A percentile compares a stretch with the other conserved stretches of the same genome.
Evolutionary conservation across 2,113 vertebrate genomes (phyloP).

Genomic region (Cynoglossus semilaevis): DNA sequence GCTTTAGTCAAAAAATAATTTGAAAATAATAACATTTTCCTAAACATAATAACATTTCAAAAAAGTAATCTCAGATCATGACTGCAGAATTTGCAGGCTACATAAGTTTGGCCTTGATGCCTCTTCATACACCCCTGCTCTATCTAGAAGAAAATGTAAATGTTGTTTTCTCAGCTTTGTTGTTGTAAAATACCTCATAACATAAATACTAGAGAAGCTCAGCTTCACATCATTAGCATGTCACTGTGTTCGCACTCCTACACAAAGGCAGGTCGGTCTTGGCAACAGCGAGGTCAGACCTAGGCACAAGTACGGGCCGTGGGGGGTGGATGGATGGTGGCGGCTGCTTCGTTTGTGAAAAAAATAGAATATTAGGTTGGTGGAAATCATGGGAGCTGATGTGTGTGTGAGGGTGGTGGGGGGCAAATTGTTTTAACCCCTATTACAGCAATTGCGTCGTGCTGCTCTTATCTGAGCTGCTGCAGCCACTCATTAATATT

Average conservation of each 20-base stretch:
- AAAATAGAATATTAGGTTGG: constrained; percentile 59
- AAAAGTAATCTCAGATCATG: too few species aligned
- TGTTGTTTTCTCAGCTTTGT: not conserved
- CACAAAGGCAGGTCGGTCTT: constrained; percentile 51
- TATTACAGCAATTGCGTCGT: constrained; percentile 79
- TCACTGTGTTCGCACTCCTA: constrained; percentile 26
- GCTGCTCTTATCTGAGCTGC: constrained; percentile 88
- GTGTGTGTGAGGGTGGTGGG: constrained; percentile 25
- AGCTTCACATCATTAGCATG: constrained; percentile 54
- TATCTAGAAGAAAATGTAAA: not conserved
- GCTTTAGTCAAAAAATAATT: too few species aligned
- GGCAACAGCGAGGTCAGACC: constrained; percentile 57
- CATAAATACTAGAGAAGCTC: constrained; percentile 39
- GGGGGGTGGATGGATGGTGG: constrained; percentile 37
- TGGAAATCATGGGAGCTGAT: constrained; percentile 33
- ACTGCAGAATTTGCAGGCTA: too few species aligned
- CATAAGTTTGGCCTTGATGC: too few species aligned
- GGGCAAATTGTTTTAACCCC: constrained; percentile 81
- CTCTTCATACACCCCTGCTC: too few species aligned
- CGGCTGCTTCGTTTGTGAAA: constrained; percentile 40
- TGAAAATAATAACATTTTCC: too few species aligned
- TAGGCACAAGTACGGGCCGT: constrained; percentile 43
- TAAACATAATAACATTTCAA: too few species aligned
- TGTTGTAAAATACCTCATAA: constrained; percentile 21
- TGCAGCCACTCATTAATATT: constrained; percentile 99